Conservation (phyloP, 2,113 vertebrate species). For the Gambusia holbrooki region DNA sequence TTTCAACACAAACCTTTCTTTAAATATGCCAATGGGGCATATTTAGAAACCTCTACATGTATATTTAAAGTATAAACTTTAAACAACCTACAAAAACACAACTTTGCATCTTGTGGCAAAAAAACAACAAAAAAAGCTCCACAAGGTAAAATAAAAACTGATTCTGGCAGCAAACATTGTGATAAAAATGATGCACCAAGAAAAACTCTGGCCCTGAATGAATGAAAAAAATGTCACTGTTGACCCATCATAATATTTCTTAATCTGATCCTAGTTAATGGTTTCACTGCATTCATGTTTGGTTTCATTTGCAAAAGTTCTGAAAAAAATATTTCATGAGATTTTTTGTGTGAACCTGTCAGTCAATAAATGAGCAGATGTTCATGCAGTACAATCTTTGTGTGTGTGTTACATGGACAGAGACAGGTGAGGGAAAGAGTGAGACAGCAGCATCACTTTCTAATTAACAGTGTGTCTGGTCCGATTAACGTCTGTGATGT, state of each 20-base stretch:
- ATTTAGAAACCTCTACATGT: too few relatives aligned
- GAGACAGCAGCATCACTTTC: constrained; percentile 55
- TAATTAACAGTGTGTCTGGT: constrained; percentile 73
- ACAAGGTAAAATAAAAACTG: too few relatives aligned
- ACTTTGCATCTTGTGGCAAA: too few relatives aligned
- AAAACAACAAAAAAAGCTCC: too few relatives aligned
- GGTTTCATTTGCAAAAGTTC: background rate
- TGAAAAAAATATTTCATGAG: background rate
- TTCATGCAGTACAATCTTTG: constrained; percentile 2
- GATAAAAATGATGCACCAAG: background rate
- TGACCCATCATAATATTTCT: background rate
- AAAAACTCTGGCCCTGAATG: background rate
- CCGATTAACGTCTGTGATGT: constrained; percentile 57
- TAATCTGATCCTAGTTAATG: background rate
- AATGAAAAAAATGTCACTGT: background rate
- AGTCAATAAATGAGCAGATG: constrained; percentile 17
- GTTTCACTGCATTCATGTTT: background rate
- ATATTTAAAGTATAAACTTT: too few relatives aligned
- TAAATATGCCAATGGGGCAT: too few relatives aligned
- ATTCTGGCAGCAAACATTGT: background rate
- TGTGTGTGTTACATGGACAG: constrained; percentile 17
- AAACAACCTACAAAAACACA: too few relatives aligned
- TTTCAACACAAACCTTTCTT: too few relatives aligned
- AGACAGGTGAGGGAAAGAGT: constrained; percentile 53
- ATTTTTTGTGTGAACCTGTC: constrained; percentile 3